Conservation (phyloP, 2,888 invertebrate genomes). For the Callyntrura guangdongensis region DNA sequence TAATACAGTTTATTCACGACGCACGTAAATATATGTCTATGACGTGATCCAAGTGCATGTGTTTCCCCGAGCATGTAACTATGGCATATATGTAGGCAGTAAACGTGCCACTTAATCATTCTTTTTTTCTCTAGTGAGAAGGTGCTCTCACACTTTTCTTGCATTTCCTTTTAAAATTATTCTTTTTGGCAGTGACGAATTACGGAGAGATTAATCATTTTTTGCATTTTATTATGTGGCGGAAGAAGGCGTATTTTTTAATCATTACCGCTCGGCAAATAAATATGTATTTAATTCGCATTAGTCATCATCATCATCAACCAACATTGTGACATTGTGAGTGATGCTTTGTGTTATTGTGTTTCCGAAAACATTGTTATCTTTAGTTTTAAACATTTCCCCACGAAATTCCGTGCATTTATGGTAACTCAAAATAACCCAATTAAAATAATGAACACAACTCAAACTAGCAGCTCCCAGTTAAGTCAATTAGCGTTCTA, state of each 20-base stretch:
- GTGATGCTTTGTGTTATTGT: too few relatives aligned
- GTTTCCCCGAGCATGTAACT: neutral
- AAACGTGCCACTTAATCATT: neutral
- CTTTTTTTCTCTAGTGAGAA: neutral
- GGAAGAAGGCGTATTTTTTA: neutral
- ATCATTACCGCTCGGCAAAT: neutral
- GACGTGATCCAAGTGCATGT: neutral
- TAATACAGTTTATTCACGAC: neutral
- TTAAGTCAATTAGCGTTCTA: too few relatives aligned
- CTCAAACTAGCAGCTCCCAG: too few relatives aligned
- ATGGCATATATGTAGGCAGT: neutral
- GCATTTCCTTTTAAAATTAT: slow-evolving; percentile 16
- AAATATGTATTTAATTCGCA: too few relatives aligned
- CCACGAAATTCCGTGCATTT: too few relatives aligned
- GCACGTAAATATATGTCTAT: neutral
- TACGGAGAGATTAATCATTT: neutral
- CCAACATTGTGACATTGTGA: too few relatives aligned
- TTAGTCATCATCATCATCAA: too few relatives aligned
- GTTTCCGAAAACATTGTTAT: too few relatives aligned
- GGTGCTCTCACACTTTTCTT: neutral
- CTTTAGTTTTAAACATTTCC: too few relatives aligned
- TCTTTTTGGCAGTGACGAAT: slow-evolving; percentile 1
- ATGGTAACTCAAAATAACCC: too few relatives aligned
- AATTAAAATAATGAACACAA: too few relatives aligned
- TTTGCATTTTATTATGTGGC: neutral